These are phyloP conservation scores for Stenoptilia bipunctidactyla DNA, from an alignment of 2,888 invertebrate species.

Conservation along the genomic window DNA sequence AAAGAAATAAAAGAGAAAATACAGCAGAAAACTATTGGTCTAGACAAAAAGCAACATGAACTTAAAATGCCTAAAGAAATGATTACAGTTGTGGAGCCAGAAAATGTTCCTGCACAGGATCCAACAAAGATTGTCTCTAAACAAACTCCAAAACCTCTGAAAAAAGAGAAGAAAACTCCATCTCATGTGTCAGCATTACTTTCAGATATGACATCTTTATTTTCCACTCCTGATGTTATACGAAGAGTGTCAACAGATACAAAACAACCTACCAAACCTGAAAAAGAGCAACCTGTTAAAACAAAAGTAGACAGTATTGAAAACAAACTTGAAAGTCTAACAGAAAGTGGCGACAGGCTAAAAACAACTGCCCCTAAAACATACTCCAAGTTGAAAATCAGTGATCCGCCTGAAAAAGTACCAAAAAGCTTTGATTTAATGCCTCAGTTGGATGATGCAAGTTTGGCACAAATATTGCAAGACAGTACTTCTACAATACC, in stretches of 20 bases:
- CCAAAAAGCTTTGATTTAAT: constrained; percentile 48
- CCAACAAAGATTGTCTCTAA: constrained; percentile 53
- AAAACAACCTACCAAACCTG: constrained; percentile 56
- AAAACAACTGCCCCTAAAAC: constrained; percentile 28
- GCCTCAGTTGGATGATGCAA: constrained; percentile 60
- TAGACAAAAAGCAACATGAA: constrained; percentile 32
- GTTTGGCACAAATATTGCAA: constrained; percentile 61
- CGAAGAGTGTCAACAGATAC: constrained; percentile 73
- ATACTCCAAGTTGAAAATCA: constrained; percentile 28
- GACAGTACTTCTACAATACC: constrained; percentile 38
- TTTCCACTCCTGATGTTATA: constrained; percentile 85
- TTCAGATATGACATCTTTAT: constrained; percentile 77
- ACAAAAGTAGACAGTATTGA: constrained; percentile 9
- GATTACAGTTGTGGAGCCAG: constrained; percentile 23
- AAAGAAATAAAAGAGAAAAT: constrained; percentile 48
- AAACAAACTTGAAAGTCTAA: constrained; percentile 17
- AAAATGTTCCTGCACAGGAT: constrained; percentile 27
- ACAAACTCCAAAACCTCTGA: constrained; percentile 40
- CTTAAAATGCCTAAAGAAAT: constrained; percentile 20
- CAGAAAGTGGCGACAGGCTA: constrained; percentile 22
- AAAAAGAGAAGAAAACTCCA: constrained; percentile 72
- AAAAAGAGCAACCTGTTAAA: constrained; percentile 44
- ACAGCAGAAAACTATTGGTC: constrained; percentile 32
- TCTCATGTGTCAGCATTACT: constrained; percentile 68
- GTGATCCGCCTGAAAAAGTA: constrained; percentile 26